These are phyloP conservation scores for Spisula solida DNA, from an alignment of 2,888 invertebrate genomes.

Conservation along the genomic window DNA sequence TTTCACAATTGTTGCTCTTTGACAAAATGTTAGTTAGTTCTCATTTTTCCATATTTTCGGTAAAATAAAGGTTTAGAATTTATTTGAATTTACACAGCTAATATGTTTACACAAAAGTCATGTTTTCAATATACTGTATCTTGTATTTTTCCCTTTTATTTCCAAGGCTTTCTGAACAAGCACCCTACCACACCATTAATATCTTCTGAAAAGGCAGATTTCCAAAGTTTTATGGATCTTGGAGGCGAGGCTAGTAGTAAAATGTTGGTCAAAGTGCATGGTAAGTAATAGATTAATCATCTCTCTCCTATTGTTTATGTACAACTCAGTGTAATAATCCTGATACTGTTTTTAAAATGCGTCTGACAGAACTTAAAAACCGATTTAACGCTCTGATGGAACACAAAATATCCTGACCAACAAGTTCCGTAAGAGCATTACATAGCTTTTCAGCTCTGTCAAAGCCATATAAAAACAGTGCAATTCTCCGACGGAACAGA, in stretches of 20 bases:
- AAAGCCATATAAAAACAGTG: no score
- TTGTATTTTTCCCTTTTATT: not conserved
- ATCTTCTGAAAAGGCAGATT: slow-evolving; percentile 54
- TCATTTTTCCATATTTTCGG: no score
- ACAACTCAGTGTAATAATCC: no score
- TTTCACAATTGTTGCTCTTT: no score
- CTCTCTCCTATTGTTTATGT: not conserved
- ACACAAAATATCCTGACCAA: not conserved
- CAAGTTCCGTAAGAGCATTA: no score
- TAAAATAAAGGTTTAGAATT: no score
- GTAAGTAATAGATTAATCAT: slow-evolving; percentile 33
- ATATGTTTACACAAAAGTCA: not conserved
- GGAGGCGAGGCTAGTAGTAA: slow-evolving; percentile 29
- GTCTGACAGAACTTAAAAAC: no score
- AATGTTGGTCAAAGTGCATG: slow-evolving; percentile 53
- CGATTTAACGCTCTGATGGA: not conserved
- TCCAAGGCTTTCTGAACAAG: slow-evolving; percentile 36
- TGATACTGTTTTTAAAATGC: no score
- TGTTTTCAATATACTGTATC: not conserved
- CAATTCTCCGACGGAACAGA: no score
- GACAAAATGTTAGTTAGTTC: no score
- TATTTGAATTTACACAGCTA: no score
- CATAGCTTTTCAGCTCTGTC: no score
- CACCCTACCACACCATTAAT: slow-evolving; percentile 49
- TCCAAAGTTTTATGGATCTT: slow-evolving; percentile 52